Evolutionary conservation across 2,113 vertebrate species (phyloP), one percentile per base, ranked within the genome.

Genomic region (Otus sunia): DNA sequence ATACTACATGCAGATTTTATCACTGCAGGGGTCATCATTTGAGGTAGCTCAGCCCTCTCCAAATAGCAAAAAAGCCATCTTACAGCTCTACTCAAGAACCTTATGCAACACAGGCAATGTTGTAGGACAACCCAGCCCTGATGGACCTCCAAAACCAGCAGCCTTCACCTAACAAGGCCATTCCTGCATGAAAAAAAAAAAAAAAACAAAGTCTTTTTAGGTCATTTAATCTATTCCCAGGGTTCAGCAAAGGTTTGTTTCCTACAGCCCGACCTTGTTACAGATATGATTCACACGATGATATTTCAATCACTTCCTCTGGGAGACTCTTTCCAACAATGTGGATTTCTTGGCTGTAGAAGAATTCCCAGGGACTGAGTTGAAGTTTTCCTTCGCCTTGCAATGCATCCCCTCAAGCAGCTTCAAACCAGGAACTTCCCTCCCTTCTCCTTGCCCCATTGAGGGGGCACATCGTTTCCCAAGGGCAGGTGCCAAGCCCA

Each of bases 231-330:
- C 80, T 74, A 68, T 92, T 94, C 94, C 52, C 86, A 92, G 64
- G 64, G 64, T 68, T 80, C 91, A 92, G 60, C 86, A 93, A 87
- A 92, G 64, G 29, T 92, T 94, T 63, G 75, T 45, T 92, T 58
- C 88, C 90, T 94, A 68, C 50, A 75, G 29, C 32, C 30, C 83
- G 88, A 43, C n/a, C 69, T 94, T 49, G 83, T 52, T 81, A 81
- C 69, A 96, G 86, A 92, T 64, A 68, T 81, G 76, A 97, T 95
- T 91, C 84, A 91, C 96, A 96, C 10, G 37, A 92, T 36, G 60
- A 94, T 94, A 94, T 96, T 97, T 96, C 97, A 94, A 97, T 88
- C 96, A 72, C 86, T 95, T 95, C 95, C 97, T 95, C 77, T 95
- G 94, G 91, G 86, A 96, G 25, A 79, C 76, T 87, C 92, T 88